These are phyloP conservation scores for Phaethon lepturus DNA, from an alignment of 2,113 vertebrate genomes.

Conservation along the genomic window DNA sequence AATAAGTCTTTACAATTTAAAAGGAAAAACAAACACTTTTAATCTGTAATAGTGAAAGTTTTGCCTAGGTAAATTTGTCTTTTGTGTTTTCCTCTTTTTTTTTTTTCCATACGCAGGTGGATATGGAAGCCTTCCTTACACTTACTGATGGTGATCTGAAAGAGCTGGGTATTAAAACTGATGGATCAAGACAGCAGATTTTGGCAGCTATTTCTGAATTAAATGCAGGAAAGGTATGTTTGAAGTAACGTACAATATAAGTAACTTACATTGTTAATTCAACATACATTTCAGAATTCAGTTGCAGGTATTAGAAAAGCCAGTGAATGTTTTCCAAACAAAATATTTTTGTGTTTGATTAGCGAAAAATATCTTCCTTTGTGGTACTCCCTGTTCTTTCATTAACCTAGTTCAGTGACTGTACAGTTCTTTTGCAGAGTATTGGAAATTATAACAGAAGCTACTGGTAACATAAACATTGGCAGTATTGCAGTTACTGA, in stretches of 20 bases:
- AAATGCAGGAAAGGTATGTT: constrained; percentile 93
- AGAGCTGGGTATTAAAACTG: constrained; percentile 95
- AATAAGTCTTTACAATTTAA: neutral
- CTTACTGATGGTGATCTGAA: constrained; percentile 96
- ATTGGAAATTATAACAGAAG: neutral
- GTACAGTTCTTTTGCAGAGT: neutral
- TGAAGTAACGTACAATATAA: neutral
- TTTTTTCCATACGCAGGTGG: constrained; percentile 79
- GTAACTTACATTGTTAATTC: neutral
- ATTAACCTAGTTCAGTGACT: neutral
- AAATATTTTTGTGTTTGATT: neutral
- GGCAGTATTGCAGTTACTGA: neutral
- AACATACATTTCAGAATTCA: neutral
- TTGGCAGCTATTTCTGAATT: constrained; percentile 95
- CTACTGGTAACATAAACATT: neutral
- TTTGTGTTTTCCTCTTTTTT: neutral
- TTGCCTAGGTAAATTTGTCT: neutral
- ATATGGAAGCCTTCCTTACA: constrained; percentile 98
- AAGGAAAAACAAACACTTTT: neutral
- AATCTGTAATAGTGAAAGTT: neutral
- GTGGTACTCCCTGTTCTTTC: neutral
- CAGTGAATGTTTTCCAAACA: neutral
- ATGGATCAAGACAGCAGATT: constrained; percentile 95
- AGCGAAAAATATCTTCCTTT: neutral
- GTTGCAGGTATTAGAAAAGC: neutral